A percentile compares a stretch with the other conserved stretches of the same genome.
Conservation (phyloP, 2,888 invertebrate species). For the Unio pictorum region DNA sequence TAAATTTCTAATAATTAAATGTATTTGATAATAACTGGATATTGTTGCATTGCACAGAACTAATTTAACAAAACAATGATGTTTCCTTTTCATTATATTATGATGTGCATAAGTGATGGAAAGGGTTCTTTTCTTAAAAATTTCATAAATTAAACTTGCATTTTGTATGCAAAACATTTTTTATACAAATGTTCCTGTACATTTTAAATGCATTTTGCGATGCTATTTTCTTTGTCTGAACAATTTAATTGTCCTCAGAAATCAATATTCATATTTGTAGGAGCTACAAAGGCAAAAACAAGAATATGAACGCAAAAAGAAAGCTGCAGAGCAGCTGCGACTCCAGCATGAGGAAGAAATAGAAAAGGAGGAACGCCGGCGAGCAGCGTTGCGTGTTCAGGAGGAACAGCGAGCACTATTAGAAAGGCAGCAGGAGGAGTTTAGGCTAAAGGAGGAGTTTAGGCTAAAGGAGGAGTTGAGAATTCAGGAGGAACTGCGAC, state of each 20-base stretch:
- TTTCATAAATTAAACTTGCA: no score
- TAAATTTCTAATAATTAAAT: no score
- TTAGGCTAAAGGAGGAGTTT: slow-evolving; percentile 21
- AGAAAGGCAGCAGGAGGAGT: slow-evolving; percentile 44
- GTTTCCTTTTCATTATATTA: no score
- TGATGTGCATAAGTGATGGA: no score
- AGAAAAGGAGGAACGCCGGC: slow-evolving; percentile 60
- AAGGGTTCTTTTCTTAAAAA: no score
- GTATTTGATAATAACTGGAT: no score
- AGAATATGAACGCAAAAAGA: slow-evolving; percentile 67
- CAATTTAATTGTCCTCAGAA: background rate
- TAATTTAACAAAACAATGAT: no score
- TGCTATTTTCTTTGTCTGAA: background rate
- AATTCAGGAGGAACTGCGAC: slow-evolving; percentile 6
- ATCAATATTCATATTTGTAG: slow-evolving; percentile 28
- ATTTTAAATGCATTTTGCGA: background rate
- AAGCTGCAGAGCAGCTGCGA: slow-evolving; percentile 63
- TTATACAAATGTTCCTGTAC: background rate
- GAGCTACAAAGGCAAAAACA: slow-evolving; percentile 68
- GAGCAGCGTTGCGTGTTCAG: slow-evolving; percentile 56
- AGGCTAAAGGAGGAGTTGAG: slow-evolving; percentile 1
- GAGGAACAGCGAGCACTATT: slow-evolving; percentile 64
- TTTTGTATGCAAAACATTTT: no score
- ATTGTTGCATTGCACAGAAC: no score
- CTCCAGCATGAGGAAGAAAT: slow-evolving; percentile 63